Base-by-base conservation (phyloP, 1,140 invertebrate species). In the Lucilia cuprina region DNA sequence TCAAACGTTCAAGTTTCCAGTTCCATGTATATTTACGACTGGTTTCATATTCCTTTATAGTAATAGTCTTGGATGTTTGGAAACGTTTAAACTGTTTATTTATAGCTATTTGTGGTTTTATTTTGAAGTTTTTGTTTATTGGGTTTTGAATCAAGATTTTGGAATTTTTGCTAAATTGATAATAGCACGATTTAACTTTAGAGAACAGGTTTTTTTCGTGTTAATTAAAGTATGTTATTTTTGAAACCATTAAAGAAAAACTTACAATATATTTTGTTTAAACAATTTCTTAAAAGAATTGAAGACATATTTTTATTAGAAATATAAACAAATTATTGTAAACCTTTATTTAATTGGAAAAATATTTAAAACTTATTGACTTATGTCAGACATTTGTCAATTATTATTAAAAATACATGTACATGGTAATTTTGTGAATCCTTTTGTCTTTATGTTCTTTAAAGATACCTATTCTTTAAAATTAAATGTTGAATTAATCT, bases 31-130 rank as follows among this genome's bases (percentile, higher is more conserved):
- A 80, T 49, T 80, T 80, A 14, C 77, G 77, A 25, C 77, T 80
- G 19, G 77, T 49, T 80, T 80, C n/a, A 80, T 80, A 80, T 80
- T 50, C n/a, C 21, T 49, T 49, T 50, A 80, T 80, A 2, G 77
- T 19, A 41, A 55, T 55, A 55, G 17, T 10, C 17, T 55, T 55
- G 10, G 50, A 55, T n/a, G 50, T 14, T 12, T 4, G 8, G 2
- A 4, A n/a, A 55, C 50, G 50, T 14, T 1, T 14, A n/a, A n/a
- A 3, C 0, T 41, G 10, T 3, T 10, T 7, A 41, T 41, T 41
- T 47, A 78, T 41, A 47, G 35, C n/a, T 5, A 34, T 78, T n/a
- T 17, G 55, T 25, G 5, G 65, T 70, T 21, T 60, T 21, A 70
- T 55, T 55, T 55, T 55, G 12, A 12, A 55, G 7, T 5, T 55